Percentiles rank a stretch among this genome's conserved stretches.
These are phyloP conservation scores for Cryptocephalus primarius DNA, from an alignment of 2,888 invertebrate species.

Conservation along the genomic window DNA sequence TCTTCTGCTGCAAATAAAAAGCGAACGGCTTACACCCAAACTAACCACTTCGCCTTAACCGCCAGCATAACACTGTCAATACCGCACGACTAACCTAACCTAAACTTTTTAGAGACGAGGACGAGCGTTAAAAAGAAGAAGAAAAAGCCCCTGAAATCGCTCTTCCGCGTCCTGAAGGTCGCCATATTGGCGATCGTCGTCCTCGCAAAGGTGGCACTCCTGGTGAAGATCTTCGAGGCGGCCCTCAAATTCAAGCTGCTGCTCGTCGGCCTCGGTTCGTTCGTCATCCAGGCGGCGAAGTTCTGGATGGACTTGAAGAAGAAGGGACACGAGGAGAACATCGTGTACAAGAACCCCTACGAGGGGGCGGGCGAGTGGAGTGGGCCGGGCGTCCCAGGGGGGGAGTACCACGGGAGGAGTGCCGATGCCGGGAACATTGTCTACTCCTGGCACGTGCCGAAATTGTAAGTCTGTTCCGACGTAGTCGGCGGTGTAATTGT, in stretches of 20 bases:
- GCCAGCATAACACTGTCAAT: no score
- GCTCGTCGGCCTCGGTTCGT: slow-evolving; percentile 55
- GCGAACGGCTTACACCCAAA: no score
- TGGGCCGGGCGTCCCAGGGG: slow-evolving; percentile 8
- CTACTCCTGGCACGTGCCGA: no score
- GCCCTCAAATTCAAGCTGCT: slow-evolving; percentile 71
- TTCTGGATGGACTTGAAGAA: slow-evolving; percentile 58
- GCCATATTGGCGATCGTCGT: slow-evolving; percentile 15
- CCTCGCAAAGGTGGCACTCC: slow-evolving; percentile 29
- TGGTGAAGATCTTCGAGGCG: slow-evolving; percentile 61
- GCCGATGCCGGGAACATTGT: background rate
- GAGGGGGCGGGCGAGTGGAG: slow-evolving; percentile 8
- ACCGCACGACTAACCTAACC: no score
- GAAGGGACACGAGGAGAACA: slow-evolving; percentile 47
- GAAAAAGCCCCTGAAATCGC: slow-evolving; percentile 16
- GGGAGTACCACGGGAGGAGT: slow-evolving; percentile 12
- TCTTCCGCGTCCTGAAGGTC: slow-evolving; percentile 14
- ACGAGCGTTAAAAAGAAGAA: slow-evolving; percentile 15
- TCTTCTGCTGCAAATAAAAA: no score
- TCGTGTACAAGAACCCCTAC: slow-evolving; percentile 18
- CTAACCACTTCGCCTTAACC: no score
- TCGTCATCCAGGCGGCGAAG: slow-evolving; percentile 58
- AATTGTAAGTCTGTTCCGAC: no score
- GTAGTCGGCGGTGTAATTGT: no score
- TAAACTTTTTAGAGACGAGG: no score